These are phyloP conservation scores for Cochlearius cochlearius DNA, from an alignment of 2,113 vertebrate genomes.

Conservation along the genomic window DNA sequence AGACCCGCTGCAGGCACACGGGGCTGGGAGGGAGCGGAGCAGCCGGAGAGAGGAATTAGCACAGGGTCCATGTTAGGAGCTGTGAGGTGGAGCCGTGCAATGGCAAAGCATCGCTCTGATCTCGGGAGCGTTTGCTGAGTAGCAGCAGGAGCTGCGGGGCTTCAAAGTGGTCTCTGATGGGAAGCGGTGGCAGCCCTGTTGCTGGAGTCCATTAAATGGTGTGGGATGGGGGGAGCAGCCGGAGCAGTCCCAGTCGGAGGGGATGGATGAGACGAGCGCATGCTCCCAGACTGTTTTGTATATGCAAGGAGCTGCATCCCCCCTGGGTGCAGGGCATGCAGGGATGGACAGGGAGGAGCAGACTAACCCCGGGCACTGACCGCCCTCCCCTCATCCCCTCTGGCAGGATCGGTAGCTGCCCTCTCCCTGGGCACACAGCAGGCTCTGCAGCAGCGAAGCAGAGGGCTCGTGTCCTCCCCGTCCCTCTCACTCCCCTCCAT, in stretches of 20 bases:
- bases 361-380: not conserved
- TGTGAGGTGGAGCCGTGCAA: not conserved
- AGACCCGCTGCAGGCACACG: rapidly evolving
- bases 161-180: not conserved
- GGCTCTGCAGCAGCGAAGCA: not conserved
- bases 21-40: not conserved
- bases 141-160: not conserved
- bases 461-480: not conserved
- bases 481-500: not conserved
- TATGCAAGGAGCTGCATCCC: not conserved
- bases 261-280: not conserved
- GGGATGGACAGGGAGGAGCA: not conserved
- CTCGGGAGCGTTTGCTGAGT: not conserved
- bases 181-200: not conserved
- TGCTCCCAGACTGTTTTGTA: not conserved
- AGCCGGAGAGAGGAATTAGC: not conserved
- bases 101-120: not conserved
- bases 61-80: not conserved
- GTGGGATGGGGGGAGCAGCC: not conserved
- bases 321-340: not conserved
- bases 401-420: rapidly evolving
- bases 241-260: not conserved
- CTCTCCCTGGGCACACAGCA: not conserved
- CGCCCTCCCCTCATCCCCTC: not conserved
- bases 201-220: not conserved